A percentile compares a stretch with the other conserved stretches of the same genome.
Conservation (phyloP, 2,888 invertebrate species). For the Synanthedon vespiformis region DNA sequence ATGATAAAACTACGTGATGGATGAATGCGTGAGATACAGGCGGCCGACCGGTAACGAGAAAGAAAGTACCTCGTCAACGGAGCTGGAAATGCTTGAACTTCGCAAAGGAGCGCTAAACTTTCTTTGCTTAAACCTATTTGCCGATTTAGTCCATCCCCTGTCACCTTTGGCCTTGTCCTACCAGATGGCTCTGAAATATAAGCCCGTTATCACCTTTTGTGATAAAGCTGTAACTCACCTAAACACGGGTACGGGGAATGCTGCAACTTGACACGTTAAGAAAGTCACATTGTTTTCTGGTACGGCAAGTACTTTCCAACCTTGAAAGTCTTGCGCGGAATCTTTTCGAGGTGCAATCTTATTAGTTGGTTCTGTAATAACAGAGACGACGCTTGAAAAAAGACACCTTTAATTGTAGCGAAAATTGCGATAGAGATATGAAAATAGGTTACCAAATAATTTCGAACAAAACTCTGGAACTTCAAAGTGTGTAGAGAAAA, state of each 20-base stretch:
- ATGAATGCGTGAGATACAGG: conserved; percentile 62
- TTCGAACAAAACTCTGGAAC: no score
- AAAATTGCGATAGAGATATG: neutral
- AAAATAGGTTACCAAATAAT: neutral
- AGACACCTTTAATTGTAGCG: neutral
- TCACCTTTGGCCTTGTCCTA: conserved; percentile 77
- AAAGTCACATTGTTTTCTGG: conserved; percentile 62
- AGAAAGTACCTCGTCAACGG: conserved; percentile 80
- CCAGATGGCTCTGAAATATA: conserved; percentile 76
- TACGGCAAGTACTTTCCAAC: conserved; percentile 73
- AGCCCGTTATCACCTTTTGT: conserved; percentile 33
- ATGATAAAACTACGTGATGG: conserved; percentile 55
- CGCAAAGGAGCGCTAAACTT: conserved; percentile 78
- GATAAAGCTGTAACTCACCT: conserved; percentile 69
- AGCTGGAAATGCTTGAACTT: conserved; percentile 83
- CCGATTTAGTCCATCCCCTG: conserved; percentile 72
- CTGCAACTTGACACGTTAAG: conserved; percentile 77
- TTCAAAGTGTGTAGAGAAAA: neutral
- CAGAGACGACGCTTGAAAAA: conserved; percentile 10
- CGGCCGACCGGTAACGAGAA: conserved; percentile 37
- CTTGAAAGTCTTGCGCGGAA: conserved; percentile 69
- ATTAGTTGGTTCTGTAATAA: conserved; percentile 66
- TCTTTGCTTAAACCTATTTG: conserved; percentile 50
- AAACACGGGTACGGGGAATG: conserved; percentile 77
- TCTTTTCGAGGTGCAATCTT: conserved; percentile 74